Conservation (phyloP, 2,797 vertebrate species). For the Clarias laeviceps region DNA sequence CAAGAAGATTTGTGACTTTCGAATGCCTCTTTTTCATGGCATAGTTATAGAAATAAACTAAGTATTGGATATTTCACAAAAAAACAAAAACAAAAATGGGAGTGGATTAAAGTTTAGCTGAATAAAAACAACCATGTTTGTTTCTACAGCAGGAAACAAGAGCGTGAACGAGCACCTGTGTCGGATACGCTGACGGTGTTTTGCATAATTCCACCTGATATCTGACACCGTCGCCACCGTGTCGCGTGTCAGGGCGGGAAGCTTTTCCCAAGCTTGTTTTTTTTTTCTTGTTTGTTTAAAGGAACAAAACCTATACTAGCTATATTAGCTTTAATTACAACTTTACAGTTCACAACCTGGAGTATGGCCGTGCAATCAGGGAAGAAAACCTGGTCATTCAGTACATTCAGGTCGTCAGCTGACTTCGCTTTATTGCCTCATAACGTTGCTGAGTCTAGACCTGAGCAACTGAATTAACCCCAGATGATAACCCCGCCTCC, state of each 20-base stretch:
- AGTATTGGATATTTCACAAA: neutral
- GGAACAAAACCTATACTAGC: neutral
- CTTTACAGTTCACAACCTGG: too few relatives aligned
- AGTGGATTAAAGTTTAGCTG: too few relatives aligned
- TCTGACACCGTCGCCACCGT: neutral
- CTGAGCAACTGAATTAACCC: too few relatives aligned
- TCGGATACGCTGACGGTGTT: neutral
- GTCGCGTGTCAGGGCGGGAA: neutral
- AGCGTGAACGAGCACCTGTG: neutral
- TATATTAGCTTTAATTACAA: too few relatives aligned
- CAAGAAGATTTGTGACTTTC: neutral
- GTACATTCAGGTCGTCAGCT: too few relatives aligned
- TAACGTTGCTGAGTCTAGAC: too few relatives aligned
- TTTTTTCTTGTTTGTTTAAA: neutral
- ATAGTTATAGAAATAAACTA: neutral
- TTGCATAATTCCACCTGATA: neutral
- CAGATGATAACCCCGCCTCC: too few relatives aligned
- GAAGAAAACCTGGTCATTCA: too few relatives aligned
- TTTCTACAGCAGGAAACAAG: neutral
- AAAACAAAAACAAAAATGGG: too few relatives aligned
- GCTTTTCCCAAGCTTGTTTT: neutral
- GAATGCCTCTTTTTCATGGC: neutral
- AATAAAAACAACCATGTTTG: constrained; percentile 3
- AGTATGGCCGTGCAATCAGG: too few relatives aligned
- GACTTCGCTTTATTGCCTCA: too few relatives aligned